These are phyloP conservation scores for Drosophila kanekoi DNA, from an alignment of 2,888 invertebrate genomes.

Conservation along the genomic window DNA sequence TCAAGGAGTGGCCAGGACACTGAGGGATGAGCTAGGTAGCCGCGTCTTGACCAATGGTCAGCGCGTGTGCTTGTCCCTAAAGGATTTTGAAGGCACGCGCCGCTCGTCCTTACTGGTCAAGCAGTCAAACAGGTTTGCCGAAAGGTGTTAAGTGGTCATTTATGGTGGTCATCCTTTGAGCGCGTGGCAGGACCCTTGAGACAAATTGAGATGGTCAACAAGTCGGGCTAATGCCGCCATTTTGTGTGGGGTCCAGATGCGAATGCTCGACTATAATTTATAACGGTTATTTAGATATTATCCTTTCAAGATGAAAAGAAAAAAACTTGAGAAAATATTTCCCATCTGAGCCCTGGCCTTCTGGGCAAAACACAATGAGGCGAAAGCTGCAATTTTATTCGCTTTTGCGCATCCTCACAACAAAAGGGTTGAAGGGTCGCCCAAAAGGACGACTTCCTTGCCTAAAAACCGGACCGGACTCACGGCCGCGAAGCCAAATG, in stretches of 20 bases:
- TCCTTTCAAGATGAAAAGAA: slow-evolving; percentile 23
- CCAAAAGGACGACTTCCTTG: slow-evolving; percentile 51
- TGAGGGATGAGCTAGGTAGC: slow-evolving; percentile 41
- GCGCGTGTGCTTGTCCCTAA: slow-evolving; percentile 37
- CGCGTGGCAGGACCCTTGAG: slow-evolving; percentile 54
- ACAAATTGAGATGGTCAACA: slow-evolving; percentile 52
- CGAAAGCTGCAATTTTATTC: slow-evolving; percentile 73
- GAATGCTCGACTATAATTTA: slow-evolving; percentile 28
- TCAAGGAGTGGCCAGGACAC: slow-evolving; percentile 15
- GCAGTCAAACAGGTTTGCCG: slow-evolving; percentile 64
- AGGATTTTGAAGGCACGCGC: slow-evolving; percentile 41
- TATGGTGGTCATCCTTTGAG: slow-evolving; percentile 39
- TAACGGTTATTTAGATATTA: slow-evolving; percentile 70
- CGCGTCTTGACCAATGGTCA: slow-evolving; percentile 68
- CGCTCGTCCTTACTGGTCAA: slow-evolving; percentile 44
- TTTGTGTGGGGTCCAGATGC: not conserved
- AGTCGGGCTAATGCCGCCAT: slow-evolving; percentile 25
- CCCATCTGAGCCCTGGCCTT: slow-evolving; percentile 57
- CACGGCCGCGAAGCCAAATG: slow-evolving; percentile 65
- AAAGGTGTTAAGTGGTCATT: slow-evolving; percentile 40
- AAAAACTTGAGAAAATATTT: slow-evolving; percentile 61
- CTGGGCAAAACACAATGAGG: slow-evolving; percentile 37
- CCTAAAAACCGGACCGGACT: slow-evolving; percentile 75
- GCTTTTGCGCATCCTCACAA: slow-evolving; percentile 64
- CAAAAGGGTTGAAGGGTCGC: slow-evolving; percentile 77